Conservation (phyloP, 2,888 invertebrate genomes). For the Slavum lentiscoides region DNA sequence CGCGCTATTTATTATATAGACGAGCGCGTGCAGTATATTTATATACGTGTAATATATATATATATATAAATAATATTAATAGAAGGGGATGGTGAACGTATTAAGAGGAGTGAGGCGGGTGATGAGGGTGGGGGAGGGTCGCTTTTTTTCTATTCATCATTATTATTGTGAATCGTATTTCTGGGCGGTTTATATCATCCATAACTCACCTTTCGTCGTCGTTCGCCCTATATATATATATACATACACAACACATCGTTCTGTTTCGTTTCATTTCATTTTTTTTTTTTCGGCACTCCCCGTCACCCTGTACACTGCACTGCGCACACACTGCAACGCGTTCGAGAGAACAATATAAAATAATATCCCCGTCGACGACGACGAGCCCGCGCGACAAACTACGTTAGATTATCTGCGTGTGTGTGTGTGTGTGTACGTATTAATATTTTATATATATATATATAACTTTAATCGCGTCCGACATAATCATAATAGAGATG, state of each 20-base stretch:
- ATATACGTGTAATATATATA: too few relatives aligned
- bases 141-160: too few relatives aligned
- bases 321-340: not conserved
- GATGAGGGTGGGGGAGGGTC: too few relatives aligned
- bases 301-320: not conserved
- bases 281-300: not conserved
- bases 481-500: constrained; percentile 53
- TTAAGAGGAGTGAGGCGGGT: too few relatives aligned
- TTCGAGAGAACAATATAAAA: constrained; percentile 16
- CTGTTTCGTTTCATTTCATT: not conserved
- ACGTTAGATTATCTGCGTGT: constrained; percentile 38
- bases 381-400: constrained; percentile 42
- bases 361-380: not conserved
- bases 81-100: too few relatives aligned
- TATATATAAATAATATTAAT: too few relatives aligned
- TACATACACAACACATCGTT: too few relatives aligned
- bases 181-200: constrained; percentile 52
- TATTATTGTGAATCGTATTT: constrained; percentile 52
- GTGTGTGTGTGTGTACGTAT: too few relatives aligned
- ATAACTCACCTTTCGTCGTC: constrained; percentile 37
- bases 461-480: constrained; percentile 51
- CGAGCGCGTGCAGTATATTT: too few relatives aligned
- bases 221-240: too few relatives aligned
- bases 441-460: not conserved
- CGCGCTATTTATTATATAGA: too few relatives aligned